Percentiles rank a stretch among this genome's conserved stretches.
Conservation (phyloP, 2,888 invertebrate species). For the Blastobasis lacticolella region DNA sequence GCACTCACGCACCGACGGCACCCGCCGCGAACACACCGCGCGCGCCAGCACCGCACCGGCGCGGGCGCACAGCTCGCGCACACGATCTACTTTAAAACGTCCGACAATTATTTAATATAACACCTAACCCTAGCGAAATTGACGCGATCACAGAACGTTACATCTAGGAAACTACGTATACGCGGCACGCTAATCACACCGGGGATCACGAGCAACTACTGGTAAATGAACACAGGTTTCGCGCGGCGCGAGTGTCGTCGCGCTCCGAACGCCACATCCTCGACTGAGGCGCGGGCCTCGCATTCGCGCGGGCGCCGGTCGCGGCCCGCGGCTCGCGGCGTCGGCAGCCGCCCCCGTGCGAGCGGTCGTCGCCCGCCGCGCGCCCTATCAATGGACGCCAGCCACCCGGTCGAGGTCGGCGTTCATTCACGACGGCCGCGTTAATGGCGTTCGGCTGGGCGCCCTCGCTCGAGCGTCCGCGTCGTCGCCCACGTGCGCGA, state of each 20-base stretch:
- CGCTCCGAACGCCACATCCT: slow-evolving; percentile 67
- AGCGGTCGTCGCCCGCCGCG: slow-evolving; percentile 41
- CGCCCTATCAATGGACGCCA: slow-evolving; percentile 65
- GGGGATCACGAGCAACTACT: slow-evolving; percentile 47
- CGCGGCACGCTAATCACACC: slow-evolving; percentile 46
- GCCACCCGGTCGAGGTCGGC: slow-evolving; percentile 66
- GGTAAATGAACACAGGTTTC: slow-evolving; percentile 69
- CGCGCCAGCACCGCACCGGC: slow-evolving; percentile 17
- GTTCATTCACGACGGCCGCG: slow-evolving; percentile 69
- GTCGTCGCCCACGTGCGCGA: slow-evolving; percentile 70
- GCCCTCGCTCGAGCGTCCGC: slow-evolving; percentile 47
- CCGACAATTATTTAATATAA: slow-evolving; percentile 23
- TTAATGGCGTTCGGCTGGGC: slow-evolving; percentile 64
- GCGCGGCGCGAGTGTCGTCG: slow-evolving; percentile 62
- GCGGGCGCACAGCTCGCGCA: slow-evolving; percentile 28
- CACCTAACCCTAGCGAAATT: slow-evolving; percentile 47
- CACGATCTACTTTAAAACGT: slow-evolving; percentile 14
- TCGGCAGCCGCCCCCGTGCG: slow-evolving; percentile 66
- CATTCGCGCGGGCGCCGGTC: slow-evolving; percentile 52
- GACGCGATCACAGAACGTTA: slow-evolving; percentile 68
- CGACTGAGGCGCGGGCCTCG: slow-evolving; percentile 61
- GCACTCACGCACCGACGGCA: slow-evolving; percentile 16
- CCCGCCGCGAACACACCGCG: slow-evolving; percentile 21
- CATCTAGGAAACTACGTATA: slow-evolving; percentile 42
- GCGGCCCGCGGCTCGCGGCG: slow-evolving; percentile 32